Evolutionary conservation across 2,888 invertebrate species (phyloP).

Genomic region (Gortyna flavago): DNA sequence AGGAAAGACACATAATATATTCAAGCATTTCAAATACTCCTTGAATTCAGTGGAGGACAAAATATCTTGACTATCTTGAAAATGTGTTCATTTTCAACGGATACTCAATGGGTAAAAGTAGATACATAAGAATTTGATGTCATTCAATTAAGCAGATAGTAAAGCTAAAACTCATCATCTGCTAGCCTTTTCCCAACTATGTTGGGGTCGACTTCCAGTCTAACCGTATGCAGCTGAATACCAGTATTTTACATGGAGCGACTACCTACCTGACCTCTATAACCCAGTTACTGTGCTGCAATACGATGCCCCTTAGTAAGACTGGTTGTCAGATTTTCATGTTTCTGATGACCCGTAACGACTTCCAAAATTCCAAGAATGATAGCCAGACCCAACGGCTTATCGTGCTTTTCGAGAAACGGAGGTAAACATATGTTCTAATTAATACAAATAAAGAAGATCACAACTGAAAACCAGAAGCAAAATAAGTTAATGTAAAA

Average conservation of each 20-base stretch:
- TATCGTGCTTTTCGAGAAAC: not conserved
- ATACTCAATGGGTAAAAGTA: not conserved
- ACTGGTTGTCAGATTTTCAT: not conserved
- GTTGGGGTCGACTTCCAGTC: not conserved
- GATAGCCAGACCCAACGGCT: not conserved
- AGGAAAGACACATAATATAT: slow-evolving; percentile 38
- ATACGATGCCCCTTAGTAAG: not conserved
- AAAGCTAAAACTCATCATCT: slow-evolving; percentile 2
- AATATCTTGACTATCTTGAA: slow-evolving; percentile 12
- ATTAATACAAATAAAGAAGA: not conserved
- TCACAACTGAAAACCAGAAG: not conserved
- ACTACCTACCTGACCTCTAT: not conserved
- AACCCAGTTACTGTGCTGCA: not conserved
- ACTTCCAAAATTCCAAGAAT: not conserved
- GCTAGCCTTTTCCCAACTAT: not conserved
- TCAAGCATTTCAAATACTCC: slow-evolving; percentile 46
- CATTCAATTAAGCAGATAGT: not conserved
- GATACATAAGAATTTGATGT: not conserved
- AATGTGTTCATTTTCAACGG: slow-evolving; percentile 4
- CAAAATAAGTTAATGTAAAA: not conserved
- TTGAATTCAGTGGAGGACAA: slow-evolving; percentile 19
- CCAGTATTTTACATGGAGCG: not conserved
- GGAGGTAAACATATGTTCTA: not conserved
- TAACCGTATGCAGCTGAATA: not conserved
- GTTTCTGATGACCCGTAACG: not conserved